These are phyloP conservation scores for Muntiacus reevesi DNA, from an alignment of 2,113 vertebrate genomes.

Conservation along the genomic window DNA sequence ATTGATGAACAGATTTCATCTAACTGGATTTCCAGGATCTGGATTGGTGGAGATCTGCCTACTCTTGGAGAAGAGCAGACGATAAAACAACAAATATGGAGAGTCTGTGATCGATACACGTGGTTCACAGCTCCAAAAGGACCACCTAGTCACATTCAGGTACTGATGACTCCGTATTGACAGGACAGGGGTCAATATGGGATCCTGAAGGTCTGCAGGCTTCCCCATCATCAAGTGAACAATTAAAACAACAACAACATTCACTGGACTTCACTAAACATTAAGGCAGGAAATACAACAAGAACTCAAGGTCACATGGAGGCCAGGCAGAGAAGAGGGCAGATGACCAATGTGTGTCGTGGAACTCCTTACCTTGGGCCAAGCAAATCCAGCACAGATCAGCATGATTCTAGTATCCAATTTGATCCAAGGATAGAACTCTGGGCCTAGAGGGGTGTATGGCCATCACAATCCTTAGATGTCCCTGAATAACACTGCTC, in stretches of 20 bases:
- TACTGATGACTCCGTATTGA: neutral
- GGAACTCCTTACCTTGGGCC: neutral
- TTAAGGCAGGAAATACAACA: neutral
- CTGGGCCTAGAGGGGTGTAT: neutral
- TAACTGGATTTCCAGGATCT: neutral
- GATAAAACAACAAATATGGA: neutral
- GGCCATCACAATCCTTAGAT: neutral
- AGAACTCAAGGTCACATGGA: neutral
- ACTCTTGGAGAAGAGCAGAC: neutral
- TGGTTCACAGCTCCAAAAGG: neutral
- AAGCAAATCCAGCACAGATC: neutral
- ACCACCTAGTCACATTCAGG: accelerated
- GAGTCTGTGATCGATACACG: too few species aligned
- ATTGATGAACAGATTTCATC: neutral
- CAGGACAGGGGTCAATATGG: neutral
- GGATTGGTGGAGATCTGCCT: neutral
- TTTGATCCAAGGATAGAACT: neutral
- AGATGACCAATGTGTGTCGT: accelerated
- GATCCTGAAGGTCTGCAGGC: accelerated
- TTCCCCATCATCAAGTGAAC: neutral
- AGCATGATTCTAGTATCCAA: neutral
- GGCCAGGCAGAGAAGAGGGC: neutral
- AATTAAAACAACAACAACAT: neutral
- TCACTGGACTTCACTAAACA: neutral
- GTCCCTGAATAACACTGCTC: neutral